These are phyloP conservation scores for Capitulum mitella DNA, from an alignment of 2,888 invertebrate genomes.

Conservation along the genomic window DNA sequence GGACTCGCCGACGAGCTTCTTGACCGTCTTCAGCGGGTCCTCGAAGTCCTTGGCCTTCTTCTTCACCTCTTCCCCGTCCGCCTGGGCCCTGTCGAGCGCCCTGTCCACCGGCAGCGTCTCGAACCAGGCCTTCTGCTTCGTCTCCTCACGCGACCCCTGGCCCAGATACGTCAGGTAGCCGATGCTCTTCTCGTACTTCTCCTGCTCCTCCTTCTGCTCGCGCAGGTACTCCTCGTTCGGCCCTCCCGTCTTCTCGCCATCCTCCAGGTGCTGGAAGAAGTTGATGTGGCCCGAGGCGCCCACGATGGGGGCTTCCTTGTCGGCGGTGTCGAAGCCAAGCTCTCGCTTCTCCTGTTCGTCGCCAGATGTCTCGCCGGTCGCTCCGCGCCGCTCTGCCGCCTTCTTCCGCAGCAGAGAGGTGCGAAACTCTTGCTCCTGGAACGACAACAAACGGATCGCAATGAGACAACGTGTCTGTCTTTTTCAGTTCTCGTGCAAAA, in stretches of 20 bases:
- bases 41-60: conserved; percentile 41
- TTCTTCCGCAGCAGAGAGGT: conserved; percentile 60
- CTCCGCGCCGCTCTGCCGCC: conserved; percentile 46
- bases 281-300: conserved; percentile 58
- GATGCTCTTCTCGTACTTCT: conserved; percentile 95
- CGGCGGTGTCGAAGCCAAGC: conserved; percentile 29
- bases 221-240: conserved; percentile 79
- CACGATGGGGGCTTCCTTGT: conserved; percentile 31
- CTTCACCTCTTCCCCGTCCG: conserved; percentile 45
- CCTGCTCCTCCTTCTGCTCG: conserved; percentile 82
- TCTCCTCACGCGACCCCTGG: conserved; percentile 50
- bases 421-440: conserved; percentile 72
- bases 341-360: conserved; percentile 33
- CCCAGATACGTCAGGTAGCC: conserved; percentile 93
- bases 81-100: conserved; percentile 36
- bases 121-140: conserved; percentile 35
- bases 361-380: conserved; percentile 35
- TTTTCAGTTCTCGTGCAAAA: no score
- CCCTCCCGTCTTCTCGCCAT: conserved; percentile 56
- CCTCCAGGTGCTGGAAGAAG: conserved; percentile 77
- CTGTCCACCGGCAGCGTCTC: conserved; percentile 39
- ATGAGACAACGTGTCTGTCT: no score
- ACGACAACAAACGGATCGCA: no score
- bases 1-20: neutral
- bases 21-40: conserved; percentile 47